Percentiles rank a stretch among this genome's conserved stretches.
phyloP scores from a whole-genome alignment of 1,140 invertebrate genomes.

The Apolygus lucorum region DNA sequence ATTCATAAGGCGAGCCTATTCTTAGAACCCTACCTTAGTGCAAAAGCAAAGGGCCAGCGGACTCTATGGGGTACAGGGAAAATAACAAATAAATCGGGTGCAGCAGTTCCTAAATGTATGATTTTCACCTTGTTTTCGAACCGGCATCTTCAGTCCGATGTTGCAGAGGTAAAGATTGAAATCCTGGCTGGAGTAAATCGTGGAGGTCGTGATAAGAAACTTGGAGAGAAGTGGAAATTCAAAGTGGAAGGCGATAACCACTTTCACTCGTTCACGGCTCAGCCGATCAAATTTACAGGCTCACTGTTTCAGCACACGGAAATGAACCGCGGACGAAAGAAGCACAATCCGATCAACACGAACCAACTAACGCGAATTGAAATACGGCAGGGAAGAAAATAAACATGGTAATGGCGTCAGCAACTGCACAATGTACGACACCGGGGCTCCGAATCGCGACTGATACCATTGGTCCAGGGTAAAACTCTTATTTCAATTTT shows the following conservation, averaged over 20 bases:
- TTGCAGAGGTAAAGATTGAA: constrained; percentile 15
- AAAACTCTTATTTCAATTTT: too few relatives aligned
- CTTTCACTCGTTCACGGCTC: too few relatives aligned
- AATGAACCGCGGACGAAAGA: too few relatives aligned
- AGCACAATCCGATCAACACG: too few relatives aligned
- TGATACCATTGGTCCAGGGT: not conserved
- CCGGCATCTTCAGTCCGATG: constrained; percentile 12
- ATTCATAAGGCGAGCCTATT: not conserved
- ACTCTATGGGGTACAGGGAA: not conserved
- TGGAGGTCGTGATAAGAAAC: constrained; percentile 9
- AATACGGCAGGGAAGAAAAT: constrained; percentile 5
- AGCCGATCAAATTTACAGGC: too few relatives aligned
- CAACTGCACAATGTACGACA: not conserved
- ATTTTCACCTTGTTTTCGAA: constrained; percentile 10
- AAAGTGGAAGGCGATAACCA: not conserved
- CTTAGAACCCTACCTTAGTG: not conserved
- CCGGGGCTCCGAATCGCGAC: not conserved
- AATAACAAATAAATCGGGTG: not conserved
- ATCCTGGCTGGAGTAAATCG: constrained; percentile 6
- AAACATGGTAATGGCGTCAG: constrained; percentile 10
- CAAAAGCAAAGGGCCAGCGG: not conserved
- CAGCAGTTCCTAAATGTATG: not conserved
- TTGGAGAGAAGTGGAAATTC: not conserved
- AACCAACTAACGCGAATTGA: not conserved
- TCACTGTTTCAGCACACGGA: too few relatives aligned